Evolutionary conservation across 2,113 vertebrate genomes (phyloP).

Genomic region (Gopherus evgoodei): DNA sequence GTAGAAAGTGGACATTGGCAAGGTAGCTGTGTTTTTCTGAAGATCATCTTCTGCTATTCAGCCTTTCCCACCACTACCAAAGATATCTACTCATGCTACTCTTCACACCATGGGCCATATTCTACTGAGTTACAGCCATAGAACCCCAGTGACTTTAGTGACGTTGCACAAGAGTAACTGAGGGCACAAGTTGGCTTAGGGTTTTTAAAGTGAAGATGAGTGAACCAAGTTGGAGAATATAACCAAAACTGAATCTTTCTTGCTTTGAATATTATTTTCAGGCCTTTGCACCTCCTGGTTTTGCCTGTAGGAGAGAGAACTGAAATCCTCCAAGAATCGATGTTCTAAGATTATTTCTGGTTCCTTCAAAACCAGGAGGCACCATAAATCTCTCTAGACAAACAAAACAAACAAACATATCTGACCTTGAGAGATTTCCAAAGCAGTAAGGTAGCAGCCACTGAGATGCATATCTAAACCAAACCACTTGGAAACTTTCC

Average conservation of each 20-base stretch:
- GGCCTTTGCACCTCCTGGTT: background rate
- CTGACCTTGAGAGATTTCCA: background rate
- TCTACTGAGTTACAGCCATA: background rate
- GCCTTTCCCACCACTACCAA: no score
- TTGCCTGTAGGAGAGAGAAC: background rate
- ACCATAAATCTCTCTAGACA: background rate
- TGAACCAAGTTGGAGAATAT: background rate
- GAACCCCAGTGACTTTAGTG: background rate
- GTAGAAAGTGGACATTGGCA: no score
- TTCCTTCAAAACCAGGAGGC: background rate
- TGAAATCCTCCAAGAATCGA: background rate
- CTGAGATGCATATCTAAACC: background rate
- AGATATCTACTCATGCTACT: background rate
- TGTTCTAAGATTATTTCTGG: background rate
- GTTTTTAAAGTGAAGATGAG: background rate
- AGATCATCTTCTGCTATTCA: no score
- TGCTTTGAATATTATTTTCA: rapidly evolving
- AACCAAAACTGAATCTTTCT: background rate
- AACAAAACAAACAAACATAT: background rate
- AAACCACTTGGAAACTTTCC: constrained; percentile 13
- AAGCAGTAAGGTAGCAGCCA: background rate
- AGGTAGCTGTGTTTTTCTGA: no score
- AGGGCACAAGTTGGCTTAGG: background rate
- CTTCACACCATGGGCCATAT: background rate
- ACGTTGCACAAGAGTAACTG: background rate